These are phyloP conservation scores for Seriola rivoliana DNA, from an alignment of 2,113 vertebrate species.

Conservation along the genomic window DNA sequence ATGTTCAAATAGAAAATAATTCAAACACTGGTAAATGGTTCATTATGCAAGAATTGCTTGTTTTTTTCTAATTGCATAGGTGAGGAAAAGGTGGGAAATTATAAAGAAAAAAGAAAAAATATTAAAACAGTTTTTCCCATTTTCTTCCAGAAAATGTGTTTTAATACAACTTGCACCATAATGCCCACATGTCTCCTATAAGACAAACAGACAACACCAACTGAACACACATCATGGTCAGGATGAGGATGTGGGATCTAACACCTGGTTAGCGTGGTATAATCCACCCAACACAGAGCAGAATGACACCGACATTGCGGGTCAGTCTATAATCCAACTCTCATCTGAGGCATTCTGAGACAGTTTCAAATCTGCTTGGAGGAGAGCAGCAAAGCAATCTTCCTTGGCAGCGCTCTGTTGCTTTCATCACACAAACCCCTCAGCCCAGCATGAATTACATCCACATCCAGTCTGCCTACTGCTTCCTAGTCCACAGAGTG, in stretches of 20 bases:
- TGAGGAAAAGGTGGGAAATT: neutral
- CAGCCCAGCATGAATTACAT: slow-evolving; percentile 99
- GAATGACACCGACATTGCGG: slow-evolving; percentile 99
- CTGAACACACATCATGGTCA: slow-evolving; percentile 88
- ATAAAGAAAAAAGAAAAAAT: neutral
- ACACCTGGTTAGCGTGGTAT: slow-evolving; percentile 97
- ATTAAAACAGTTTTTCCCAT: neutral
- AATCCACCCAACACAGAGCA: slow-evolving; percentile 95
- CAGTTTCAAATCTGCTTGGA: slow-evolving; percentile 99
- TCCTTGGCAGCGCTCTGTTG: slow-evolving; percentile 97
- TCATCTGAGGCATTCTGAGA: slow-evolving; percentile 98
- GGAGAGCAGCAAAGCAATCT: slow-evolving; percentile 99
- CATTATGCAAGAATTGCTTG: neutral
- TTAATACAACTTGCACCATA: neutral
- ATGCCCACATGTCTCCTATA: slow-evolving; percentile 79
- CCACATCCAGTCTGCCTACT: slow-evolving; percentile 93
- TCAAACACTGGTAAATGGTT: neutral
- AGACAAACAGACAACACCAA: slow-evolving; percentile 87
- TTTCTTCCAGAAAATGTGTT: neutral
- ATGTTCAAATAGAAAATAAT: slow-evolving; percentile 3
- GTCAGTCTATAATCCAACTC: slow-evolving; percentile 99
- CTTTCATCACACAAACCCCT: slow-evolving; percentile 99
- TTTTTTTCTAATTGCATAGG: slow-evolving; percentile 3
- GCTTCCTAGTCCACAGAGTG: slow-evolving; percentile 88
- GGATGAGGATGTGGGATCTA: slow-evolving; percentile 91